Evolutionary conservation across 92 coral and sea anemone genomes (phyloP).

Genomic region (Heliopora coerulea): DNA sequence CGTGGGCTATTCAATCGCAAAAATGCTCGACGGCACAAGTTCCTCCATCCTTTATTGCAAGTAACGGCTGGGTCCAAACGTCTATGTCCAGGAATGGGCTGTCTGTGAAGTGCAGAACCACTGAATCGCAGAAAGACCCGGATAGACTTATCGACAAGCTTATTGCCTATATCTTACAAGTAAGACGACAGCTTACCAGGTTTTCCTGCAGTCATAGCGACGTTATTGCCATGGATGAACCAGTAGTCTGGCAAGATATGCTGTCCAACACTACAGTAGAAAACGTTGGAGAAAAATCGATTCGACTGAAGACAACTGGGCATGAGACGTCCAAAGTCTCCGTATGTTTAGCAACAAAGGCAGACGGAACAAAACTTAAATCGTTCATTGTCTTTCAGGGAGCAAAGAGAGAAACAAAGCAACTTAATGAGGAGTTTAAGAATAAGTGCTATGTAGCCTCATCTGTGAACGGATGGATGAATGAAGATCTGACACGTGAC

Average conservation of each 20-base stretch:
- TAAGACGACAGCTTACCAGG: conserved; percentile 47
- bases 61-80: conserved; percentile 53
- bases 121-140: conserved; percentile 49
- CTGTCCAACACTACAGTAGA: conserved; percentile 52
- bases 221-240: conserved; percentile 52
- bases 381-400: no score
- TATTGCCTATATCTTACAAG: conserved; percentile 50
- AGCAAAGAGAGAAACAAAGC: no score
- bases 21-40: conserved; percentile 49
- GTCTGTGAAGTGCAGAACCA: conserved; percentile 37
- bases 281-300: conserved; percentile 52
- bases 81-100: conserved; percentile 59
- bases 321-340: conserved; percentile 44
- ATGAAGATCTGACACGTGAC: no score
- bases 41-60: conserved; percentile 47
- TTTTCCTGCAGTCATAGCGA: conserved; percentile 48
- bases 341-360: no score
- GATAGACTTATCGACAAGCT: conserved; percentile 52
- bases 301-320: conserved; percentile 52
- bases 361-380: no score
- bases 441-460: no score
- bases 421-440: no score
- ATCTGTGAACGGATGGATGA: no score
- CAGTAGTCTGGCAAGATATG: conserved; percentile 55
- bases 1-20: conserved; percentile 49